Conservation (phyloP, 2,797 vertebrate species). For the Ambastaia sidthimunki region DNA sequence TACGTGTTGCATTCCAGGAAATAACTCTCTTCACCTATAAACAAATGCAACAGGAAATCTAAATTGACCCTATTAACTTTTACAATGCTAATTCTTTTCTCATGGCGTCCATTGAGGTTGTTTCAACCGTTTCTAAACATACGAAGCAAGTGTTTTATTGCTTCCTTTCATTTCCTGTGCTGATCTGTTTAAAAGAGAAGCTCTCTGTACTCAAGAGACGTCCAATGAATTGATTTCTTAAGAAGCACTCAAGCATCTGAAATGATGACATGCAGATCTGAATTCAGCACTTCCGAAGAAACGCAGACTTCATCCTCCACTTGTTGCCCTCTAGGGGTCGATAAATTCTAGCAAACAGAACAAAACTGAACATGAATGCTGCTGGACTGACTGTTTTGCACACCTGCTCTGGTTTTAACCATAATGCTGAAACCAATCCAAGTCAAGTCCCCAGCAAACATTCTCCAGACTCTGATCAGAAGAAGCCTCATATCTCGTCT, state of each 20-base stretch:
- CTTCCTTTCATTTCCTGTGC: not conserved
- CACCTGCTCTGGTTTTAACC: not conserved
- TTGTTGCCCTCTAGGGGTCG: not conserved
- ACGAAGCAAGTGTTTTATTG: conserved; percentile 4
- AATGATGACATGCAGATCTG: conserved; percentile 30
- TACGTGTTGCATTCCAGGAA: not conserved
- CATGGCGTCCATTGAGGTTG: not conserved
- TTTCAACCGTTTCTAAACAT: not conserved
- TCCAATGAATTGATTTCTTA: conserved; percentile 17
- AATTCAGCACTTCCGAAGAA: conserved; percentile 15
- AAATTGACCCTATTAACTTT: conserved; percentile 2
- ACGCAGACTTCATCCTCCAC: not conserved
- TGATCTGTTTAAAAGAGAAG: conserved; percentile 4
- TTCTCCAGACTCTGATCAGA: not conserved
- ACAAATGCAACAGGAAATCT: not conserved
- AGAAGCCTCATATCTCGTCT: not conserved
- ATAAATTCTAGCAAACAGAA: not conserved
- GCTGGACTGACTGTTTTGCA: conserved; percentile 18
- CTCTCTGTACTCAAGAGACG: conserved; percentile 59
- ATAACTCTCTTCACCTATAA: not conserved
- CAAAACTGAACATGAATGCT: not conserved
- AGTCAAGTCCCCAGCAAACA: conserved; percentile 26
- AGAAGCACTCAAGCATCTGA: conserved; percentile 1
- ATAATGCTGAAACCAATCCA: conserved; percentile 21
- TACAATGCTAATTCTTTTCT: too few species aligned